Evolutionary conservation across 2,797 vertebrate genomes (phyloP).

Genomic region (Sebastes trivittatus): DNA sequence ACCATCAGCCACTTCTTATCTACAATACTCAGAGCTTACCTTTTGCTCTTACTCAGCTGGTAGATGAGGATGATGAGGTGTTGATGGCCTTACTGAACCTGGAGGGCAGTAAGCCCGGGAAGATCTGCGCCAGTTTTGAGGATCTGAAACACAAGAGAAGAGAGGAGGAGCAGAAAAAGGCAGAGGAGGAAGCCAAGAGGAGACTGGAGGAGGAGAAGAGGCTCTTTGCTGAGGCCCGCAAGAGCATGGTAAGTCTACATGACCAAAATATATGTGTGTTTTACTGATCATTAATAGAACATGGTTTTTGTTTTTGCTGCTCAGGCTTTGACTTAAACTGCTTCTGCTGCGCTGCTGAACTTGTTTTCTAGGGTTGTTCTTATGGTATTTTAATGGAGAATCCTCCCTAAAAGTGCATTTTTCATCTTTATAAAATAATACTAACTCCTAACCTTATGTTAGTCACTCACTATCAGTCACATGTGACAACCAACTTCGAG

Average conservation of each 20-base stretch:
- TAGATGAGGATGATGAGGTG: conserved; percentile 84
- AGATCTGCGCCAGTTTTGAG: conserved; percentile 87
- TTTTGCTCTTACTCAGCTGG: conserved; percentile 67
- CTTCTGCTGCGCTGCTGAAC: conserved; percentile 10
- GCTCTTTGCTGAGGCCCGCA: conserved; percentile 85
- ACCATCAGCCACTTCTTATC: background rate
- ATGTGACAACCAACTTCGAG: too few species aligned
- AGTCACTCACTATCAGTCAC: too few species aligned
- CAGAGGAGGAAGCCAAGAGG: conserved; percentile 85
- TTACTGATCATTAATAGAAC: conserved; percentile 4
- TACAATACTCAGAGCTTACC: background rate
- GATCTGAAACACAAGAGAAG: conserved; percentile 85
- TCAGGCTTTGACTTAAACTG: background rate
- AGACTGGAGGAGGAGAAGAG: conserved; percentile 86
- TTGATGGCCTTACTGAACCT: conserved; percentile 80
- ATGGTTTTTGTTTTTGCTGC: background rate
- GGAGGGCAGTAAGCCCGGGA: conserved; percentile 82
- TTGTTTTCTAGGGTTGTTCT: background rate
- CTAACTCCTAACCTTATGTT: too few species aligned
- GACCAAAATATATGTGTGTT: background rate
- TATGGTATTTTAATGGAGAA: too few species aligned
- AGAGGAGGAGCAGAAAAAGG: conserved; percentile 83
- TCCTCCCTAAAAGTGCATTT: too few species aligned
- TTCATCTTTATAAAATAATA: too few species aligned
- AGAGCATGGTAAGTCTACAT: conserved; percentile 80